Percentiles rank a stretch among this genome's conserved stretches.
Evolutionary conservation across 2,888 invertebrate species (phyloP).

Genomic region (Aproaerema taeniolella): DNA sequence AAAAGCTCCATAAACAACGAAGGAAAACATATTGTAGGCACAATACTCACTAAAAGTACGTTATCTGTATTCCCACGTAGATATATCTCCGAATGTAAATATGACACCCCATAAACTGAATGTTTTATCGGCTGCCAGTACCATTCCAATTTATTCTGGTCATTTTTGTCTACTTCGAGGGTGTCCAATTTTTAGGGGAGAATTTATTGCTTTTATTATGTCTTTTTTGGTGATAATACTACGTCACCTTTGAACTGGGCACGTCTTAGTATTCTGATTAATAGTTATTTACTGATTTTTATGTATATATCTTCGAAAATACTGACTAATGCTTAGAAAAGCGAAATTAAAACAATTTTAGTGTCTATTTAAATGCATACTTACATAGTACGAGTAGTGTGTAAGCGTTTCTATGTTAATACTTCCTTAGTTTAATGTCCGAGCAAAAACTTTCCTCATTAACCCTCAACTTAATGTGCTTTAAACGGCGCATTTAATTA

Average conservation of each 20-base stretch:
- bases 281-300: not conserved
- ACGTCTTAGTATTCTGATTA: too few relatives aligned
- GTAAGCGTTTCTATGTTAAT: too few relatives aligned
- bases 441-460: slow-evolving; percentile 3
- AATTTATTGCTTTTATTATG: slow-evolving; percentile 61
- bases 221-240: slow-evolving; percentile 51
- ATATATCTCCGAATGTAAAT: slow-evolving; percentile 71
- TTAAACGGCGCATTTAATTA: too few relatives aligned
- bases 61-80: slow-evolving; percentile 61
- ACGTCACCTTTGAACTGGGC: slow-evolving; percentile 37
- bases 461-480: slow-evolving; percentile 6
- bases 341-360: too few relatives aligned
- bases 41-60: not conserved
- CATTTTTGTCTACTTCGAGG: slow-evolving; percentile 72
- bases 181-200: slow-evolving; percentile 69
- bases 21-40: slow-evolving; percentile 25
- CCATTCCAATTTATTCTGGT: slow-evolving; percentile 76
- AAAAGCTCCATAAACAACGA: not conserved
- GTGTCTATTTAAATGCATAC: too few relatives aligned
- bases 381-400: too few relatives aligned
- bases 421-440: too few relatives aligned
- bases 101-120: slow-evolving; percentile 76
- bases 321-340: too few relatives aligned
- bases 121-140: slow-evolving; percentile 73
- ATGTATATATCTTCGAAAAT: too few relatives aligned